These are phyloP conservation scores for Drosophila subobscura DNA, from an alignment of 1,140 invertebrate species.

Conservation along the genomic window DNA sequence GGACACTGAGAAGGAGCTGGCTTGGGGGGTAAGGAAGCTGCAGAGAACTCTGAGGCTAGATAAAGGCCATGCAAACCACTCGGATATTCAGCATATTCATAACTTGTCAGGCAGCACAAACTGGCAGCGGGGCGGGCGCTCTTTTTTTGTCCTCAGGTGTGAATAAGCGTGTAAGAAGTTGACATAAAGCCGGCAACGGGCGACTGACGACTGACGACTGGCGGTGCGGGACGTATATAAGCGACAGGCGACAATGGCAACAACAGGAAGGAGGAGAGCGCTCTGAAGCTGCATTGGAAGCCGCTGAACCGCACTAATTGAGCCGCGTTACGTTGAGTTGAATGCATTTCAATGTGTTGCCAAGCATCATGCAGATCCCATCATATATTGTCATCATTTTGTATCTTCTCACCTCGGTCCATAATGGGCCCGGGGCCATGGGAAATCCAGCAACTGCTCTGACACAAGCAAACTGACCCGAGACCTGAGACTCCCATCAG, in stretches of 20 bases:
- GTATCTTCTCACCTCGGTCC: slow-evolving; percentile 40
- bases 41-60: slow-evolving; percentile 3
- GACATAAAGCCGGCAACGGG: slow-evolving; percentile 67
- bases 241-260: slow-evolving; percentile 2
- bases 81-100: slow-evolving; percentile 57
- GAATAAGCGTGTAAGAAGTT: slow-evolving; percentile 82
- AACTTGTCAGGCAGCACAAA: slow-evolving; percentile 68
- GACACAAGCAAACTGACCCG: not conserved
- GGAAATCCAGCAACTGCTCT: slow-evolving; percentile 66
- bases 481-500: slow-evolving; percentile 29
- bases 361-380: slow-evolving; percentile 54
- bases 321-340: slow-evolving; percentile 81
- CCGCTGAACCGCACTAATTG: slow-evolving; percentile 81
- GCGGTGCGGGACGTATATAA: not conserved
- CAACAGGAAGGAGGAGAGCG: slow-evolving; percentile 35
- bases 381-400: slow-evolving; percentile 47
- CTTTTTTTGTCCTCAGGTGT: slow-evolving; percentile 77
- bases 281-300: slow-evolving; percentile 70
- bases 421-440: slow-evolving; percentile 15
- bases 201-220: slow-evolving; percentile 20
- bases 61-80: slow-evolving; percentile 36
- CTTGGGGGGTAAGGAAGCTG: slow-evolving; percentile 4
- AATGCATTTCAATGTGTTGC: slow-evolving; percentile 80
- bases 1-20: not conserved
- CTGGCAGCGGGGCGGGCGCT: slow-evolving; percentile 55